Base-by-base conservation (phyloP, 2,888 invertebrate species). In the Oscheius myriophilus region DNA sequence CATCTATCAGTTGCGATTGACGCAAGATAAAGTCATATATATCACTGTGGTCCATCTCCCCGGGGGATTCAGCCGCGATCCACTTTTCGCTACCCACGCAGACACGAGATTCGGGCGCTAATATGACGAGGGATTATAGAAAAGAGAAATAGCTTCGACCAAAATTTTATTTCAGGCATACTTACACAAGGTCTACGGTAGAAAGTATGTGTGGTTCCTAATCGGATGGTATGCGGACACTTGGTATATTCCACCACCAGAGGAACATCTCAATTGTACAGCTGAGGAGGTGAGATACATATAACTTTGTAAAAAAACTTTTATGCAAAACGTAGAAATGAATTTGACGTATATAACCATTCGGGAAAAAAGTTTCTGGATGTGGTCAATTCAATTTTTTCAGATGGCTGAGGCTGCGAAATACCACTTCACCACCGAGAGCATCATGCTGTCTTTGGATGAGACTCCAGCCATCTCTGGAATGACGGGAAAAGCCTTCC, bases 221-320 rank as follows among this genome's bases (percentile, higher is more conserved):
- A 97, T 98, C 84, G 98, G 96, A 91, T 96, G 96, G 96, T 98
- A 98, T 88, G 96, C 97, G 87, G 96, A 98, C 88, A 95, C 96
- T 87, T 99, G 98, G 98, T 98, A 94, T 87, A 93, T 93, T 87
- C 92, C 92, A 9, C 92, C 93, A 6, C 73, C 75, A 7, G 88
- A 88, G 51, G 94, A 95, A 87, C 92, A 92, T 59, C 92, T 97
- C 73, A 92, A 93, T 75, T 98, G 98, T 87, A 95, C 95, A 0
- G 91, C 91, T 70, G 93, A 95, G 79, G 78, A 85, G 74, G 83
- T 83, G 42, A 42, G 52, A 11, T 21, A 49, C n/a, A 16, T 14
- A 21, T 33, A 4, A 3, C 14, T 58, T 9, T 21, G 23, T n/a
- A 57, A 46, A 33, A 14, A 12, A 58, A 21, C 41, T 58, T 41